Evolutionary conservation across 2,113 vertebrate genomes (phyloP), one percentile per base, ranked within the genome.

Genomic region (Lampris megalopsis): DNA sequence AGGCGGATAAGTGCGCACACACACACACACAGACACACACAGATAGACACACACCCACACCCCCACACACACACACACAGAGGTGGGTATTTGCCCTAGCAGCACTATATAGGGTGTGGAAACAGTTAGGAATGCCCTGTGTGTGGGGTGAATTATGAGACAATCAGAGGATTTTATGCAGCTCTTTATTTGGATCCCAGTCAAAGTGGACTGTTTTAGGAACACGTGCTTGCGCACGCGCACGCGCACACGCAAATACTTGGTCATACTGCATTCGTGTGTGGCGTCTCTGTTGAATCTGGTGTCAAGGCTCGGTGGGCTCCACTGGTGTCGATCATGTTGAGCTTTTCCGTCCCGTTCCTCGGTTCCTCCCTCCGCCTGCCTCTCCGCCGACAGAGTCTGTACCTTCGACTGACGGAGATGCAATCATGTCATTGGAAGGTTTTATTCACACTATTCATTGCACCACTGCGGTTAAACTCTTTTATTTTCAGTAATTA

Each of bases 271-370:
- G 68, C n/a, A 37, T 86, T 24, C 7, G 72, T 73, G 45, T 60
- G 60, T 4, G 58, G 13, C 7, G 65, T 59, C 36, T 88, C 88
- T 40, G 71, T 36, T 2, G 78, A 60, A 41, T 87, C 81, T 8
- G 45, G 0, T 1, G 36, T 68, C 9, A n/a, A 42, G 2, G 54
- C 2, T 6, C 76, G 9, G 38, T 48, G 62, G 38, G 56, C 0
- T n/a, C 37, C 5, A 3, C 49, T 13, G 53, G 66, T 76, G 45
- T 80, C 81, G 79, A 86, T 86, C 90, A 92, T 92, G 52, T 24
- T 63, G 4, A 89, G 74, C 74, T 92, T 93, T 72, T 92, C 92
- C 0, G 75, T 84, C 24, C 73, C 84, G 7, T 91, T 89, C 45
- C 37, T 79, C 1, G 74, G 58, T 13, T 88, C 88, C 59, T 88